A percentile compares a stretch with the other conserved stretches of the same genome.
phyloP scores from a whole-genome alignment of 2,797 vertebrate genomes.

The Rhyacichthys aspro region DNA sequence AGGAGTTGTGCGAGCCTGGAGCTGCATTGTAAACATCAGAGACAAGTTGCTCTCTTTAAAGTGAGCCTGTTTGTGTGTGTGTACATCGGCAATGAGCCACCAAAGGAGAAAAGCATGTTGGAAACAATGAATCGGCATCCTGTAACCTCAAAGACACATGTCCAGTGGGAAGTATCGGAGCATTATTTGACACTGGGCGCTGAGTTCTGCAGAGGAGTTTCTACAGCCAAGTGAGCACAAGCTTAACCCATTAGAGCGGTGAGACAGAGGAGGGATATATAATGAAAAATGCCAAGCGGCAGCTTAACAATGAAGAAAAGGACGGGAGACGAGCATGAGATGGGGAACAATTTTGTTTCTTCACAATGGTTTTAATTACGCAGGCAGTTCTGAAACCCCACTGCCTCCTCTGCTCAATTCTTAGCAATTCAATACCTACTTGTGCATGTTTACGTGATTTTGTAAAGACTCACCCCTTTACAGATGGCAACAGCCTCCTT shows the following conservation, averaged over 20 bases:
- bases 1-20: too few species aligned
- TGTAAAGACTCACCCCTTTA: slow-evolving; percentile 89
- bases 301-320: slow-evolving; percentile 51
- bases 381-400: slow-evolving; percentile 58
- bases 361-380: slow-evolving; percentile 67
- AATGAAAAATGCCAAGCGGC: slow-evolving; percentile 47
- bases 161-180: slow-evolving; percentile 33
- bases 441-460: slow-evolving; percentile 10
- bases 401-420: slow-evolving; percentile 25
- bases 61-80: too few species aligned
- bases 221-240: slow-evolving; percentile 50
- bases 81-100: too few species aligned
- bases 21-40: too few species aligned
- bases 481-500: slow-evolving; percentile 98
- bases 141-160: neutral
- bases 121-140: too few species aligned
- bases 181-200: slow-evolving; percentile 32
- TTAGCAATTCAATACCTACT: slow-evolving; percentile 32
- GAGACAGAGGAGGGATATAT: slow-evolving; percentile 44
- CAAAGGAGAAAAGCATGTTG: too few species aligned
- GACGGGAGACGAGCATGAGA: slow-evolving; percentile 31
- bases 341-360: slow-evolving; percentile 60
- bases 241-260: slow-evolving; percentile 51
- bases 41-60: too few species aligned
- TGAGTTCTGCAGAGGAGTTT: slow-evolving; percentile 47